phyloP scores from a whole-genome alignment of 2,797 vertebrate genomes.

The Serranus cabrilla region DNA sequence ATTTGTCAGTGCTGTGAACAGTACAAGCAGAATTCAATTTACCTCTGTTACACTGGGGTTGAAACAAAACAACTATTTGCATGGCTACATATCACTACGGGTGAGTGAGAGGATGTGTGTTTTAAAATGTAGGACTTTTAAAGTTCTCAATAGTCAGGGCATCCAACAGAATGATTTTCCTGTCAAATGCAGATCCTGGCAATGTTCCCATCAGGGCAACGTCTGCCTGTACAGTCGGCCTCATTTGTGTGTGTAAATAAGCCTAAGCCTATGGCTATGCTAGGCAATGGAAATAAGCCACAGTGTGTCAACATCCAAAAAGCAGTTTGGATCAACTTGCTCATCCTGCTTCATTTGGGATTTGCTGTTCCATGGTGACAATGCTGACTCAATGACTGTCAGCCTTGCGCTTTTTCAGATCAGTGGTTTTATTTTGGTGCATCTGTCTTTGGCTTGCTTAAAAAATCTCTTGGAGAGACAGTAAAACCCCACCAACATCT shows the following conservation, averaged over 20 bases:
- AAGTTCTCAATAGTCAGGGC: conserved; percentile 18
- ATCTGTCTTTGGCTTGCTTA: background rate
- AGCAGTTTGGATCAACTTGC: conserved; percentile 58
- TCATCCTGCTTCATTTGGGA: conserved; percentile 46
- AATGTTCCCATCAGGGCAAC: conserved; percentile 48
- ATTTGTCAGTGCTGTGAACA: background rate
- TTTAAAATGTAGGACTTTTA: conserved; percentile 3
- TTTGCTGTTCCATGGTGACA: conserved; percentile 19
- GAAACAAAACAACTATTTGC: background rate
- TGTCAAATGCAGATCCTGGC: conserved; percentile 45
- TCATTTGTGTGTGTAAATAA: conserved; percentile 87
- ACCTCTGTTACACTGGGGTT: background rate
- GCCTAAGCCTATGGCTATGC: conserved; percentile 60
- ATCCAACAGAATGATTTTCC: conserved; percentile 19
- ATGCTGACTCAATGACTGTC: conserved; percentile 7
- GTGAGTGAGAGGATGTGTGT: conserved; percentile 4
- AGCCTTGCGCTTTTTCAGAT: background rate
- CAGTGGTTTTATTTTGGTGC: conserved; percentile 7
- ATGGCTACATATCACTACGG: background rate
- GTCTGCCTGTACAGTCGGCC: conserved; percentile 55
- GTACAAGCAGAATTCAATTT: background rate
- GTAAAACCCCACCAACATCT: conserved; percentile 28
- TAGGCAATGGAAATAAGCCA: conserved; percentile 80
- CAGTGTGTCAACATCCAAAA: conserved; percentile 72
- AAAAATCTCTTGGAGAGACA: conserved; percentile 23